Conservation (phyloP, 2,797 vertebrate genomes). For the Anas bahamensis region DNA sequence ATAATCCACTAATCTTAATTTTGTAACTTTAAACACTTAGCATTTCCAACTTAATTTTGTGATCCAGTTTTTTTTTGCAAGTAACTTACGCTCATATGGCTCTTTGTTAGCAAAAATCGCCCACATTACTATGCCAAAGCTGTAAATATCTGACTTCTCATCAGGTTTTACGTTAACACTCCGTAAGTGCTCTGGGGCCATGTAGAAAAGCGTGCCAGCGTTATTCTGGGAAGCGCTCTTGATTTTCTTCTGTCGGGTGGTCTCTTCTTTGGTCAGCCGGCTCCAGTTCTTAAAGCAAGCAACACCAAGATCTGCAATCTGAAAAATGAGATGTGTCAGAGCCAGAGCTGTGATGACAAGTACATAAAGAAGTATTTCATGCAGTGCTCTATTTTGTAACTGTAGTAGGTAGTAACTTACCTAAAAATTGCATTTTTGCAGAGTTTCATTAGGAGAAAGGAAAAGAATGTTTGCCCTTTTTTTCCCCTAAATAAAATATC, state of each 20-base stretch:
- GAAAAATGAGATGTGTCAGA: not conserved
- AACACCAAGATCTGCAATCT: slow-evolving; percentile 96
- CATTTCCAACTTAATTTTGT: not conserved
- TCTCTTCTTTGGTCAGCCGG: slow-evolving; percentile 89
- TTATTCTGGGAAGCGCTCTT: slow-evolving; percentile 57
- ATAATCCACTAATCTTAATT: not conserved
- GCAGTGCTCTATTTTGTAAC: not conserved
- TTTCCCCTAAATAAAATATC: not conserved
- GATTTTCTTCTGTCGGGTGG: slow-evolving; percentile 74
- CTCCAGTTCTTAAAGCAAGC: slow-evolving; percentile 93
- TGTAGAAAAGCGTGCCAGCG: slow-evolving; percentile 93
- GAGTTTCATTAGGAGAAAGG: not conserved
- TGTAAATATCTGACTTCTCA: slow-evolving; percentile 96
- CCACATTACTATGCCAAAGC: slow-evolving; percentile 95
- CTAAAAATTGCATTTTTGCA: not conserved
- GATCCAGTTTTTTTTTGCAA: not conserved
- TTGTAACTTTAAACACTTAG: not conserved
- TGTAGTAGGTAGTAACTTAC: not conserved
- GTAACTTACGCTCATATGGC: slow-evolving; percentile 90
- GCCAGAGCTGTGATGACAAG: not conserved
- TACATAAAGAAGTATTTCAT: not conserved
- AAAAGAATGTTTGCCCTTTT: not conserved
- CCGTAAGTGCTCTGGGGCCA: slow-evolving; percentile 93
- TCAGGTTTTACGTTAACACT: slow-evolving; percentile 83
- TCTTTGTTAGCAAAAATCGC: slow-evolving; percentile 88